Conservation (phyloP, 2,113 vertebrate species). For the Synodontis membranacea region DNA sequence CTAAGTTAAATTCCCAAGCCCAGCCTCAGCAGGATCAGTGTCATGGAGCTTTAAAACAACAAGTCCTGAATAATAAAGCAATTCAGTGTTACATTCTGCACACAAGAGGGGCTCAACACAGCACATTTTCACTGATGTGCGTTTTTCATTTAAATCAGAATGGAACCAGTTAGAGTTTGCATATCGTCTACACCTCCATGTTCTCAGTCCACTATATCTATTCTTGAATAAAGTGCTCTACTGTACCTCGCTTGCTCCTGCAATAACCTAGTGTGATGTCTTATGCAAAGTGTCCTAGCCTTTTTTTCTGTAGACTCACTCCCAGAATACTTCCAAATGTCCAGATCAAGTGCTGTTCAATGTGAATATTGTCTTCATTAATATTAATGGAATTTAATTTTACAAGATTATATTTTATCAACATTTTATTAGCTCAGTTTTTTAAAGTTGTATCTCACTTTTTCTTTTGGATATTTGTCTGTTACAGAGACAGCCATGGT, state of each 20-base stretch:
- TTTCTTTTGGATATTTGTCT: not conserved
- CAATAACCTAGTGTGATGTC: not conserved
- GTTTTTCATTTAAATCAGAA: slow-evolving; percentile 7
- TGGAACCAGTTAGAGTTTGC: not conserved
- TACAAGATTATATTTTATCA: not conserved
- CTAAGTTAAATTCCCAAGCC: not conserved
- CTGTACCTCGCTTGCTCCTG: not conserved
- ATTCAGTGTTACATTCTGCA: not conserved
- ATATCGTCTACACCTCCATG: too few species aligned
- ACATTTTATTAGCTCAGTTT: not conserved
- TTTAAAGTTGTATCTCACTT: too few species aligned
- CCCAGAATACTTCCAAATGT: not conserved
- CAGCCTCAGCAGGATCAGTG: slow-evolving; percentile 6
- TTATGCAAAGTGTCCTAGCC: not conserved
- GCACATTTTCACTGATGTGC: not conserved
- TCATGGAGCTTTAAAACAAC: slow-evolving; percentile 6
- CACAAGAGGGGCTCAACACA: not conserved
- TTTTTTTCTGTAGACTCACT: not conserved
- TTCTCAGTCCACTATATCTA: not conserved
- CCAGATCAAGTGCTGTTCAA: not conserved
- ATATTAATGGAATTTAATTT: not conserved
- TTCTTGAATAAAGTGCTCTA: not conserved
- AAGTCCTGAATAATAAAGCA: not conserved
- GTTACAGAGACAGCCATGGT: not conserved
- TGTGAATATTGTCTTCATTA: not conserved